Percentiles rank a stretch among this genome's conserved stretches.
Conservation (phyloP, 1,140 invertebrate genomes). For the Drosophila mayri region DNA sequence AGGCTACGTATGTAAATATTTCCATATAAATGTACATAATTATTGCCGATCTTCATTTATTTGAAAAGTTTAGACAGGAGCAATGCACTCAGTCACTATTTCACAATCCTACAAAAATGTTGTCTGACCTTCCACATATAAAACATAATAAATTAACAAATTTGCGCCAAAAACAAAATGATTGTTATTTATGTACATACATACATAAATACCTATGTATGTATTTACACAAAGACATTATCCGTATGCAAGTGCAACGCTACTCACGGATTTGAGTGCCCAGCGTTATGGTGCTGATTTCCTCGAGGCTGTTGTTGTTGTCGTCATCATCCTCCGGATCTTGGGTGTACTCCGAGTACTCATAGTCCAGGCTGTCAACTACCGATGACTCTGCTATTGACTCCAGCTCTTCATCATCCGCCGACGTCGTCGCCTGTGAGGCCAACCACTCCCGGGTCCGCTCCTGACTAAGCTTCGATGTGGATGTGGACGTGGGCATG, state of each 20-base stretch:
- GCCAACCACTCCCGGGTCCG: conserved; percentile 64
- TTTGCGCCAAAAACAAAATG: neutral
- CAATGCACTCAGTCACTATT: neutral
- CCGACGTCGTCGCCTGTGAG: conserved; percentile 17
- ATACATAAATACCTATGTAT: neutral
- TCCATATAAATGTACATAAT: neutral
- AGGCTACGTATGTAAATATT: neutral
- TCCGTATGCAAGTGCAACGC: neutral
- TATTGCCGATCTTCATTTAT: neutral
- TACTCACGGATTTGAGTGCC: conserved; percentile 59
- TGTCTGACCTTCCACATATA: neutral
- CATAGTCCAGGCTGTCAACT: conserved; percentile 73
- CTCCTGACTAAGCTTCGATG: conserved; percentile 45
- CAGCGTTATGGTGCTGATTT: conserved; percentile 63
- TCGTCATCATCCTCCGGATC: conserved; percentile 45
- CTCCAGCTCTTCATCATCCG: conserved; percentile 61
- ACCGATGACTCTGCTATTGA: conserved; percentile 74
- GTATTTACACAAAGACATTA: no score
- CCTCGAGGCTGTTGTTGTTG: conserved; percentile 48
- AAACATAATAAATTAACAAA: neutral
- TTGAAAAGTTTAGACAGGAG: neutral
- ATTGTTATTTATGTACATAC: neutral
- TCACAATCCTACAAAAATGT: neutral
- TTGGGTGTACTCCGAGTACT: conserved; percentile 53
- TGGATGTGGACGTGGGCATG: conserved; percentile 38